phyloP scores from a whole-genome alignment of 1,140 invertebrate species.

The Rhyzopertha dominica region DNA sequence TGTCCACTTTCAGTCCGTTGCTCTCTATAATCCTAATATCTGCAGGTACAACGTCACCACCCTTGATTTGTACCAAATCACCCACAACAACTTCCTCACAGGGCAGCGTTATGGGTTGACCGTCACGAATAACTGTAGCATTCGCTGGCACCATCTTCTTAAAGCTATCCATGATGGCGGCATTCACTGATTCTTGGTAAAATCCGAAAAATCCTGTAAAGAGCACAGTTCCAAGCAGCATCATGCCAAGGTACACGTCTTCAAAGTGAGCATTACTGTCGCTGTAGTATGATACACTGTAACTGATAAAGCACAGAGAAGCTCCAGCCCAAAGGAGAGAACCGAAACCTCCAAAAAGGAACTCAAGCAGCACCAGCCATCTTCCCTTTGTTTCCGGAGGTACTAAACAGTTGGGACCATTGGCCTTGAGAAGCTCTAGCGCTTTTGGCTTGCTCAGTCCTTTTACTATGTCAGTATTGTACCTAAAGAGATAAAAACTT shows the following conservation, averaged over 20 bases:
- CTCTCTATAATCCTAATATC: conserved; percentile 65
- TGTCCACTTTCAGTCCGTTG: conserved; percentile 54
- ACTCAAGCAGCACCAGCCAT: conserved; percentile 22
- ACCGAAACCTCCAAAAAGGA: conserved; percentile 65
- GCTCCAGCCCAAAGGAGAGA: conserved; percentile 69
- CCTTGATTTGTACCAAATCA: conserved; percentile 66
- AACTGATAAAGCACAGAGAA: conserved; percentile 63
- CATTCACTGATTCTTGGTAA: conserved; percentile 60
- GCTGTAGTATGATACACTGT: conserved; percentile 45
- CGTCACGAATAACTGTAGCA: conserved; percentile 60
- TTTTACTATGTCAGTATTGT: conserved; percentile 47
- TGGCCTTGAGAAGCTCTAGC: conserved; percentile 47
- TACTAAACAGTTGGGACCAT: conserved; percentile 68
- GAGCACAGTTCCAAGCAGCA: conserved; percentile 46
- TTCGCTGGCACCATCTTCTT: conserved; percentile 57
- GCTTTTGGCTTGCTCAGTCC: conserved; percentile 57
- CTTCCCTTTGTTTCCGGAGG: conserved; percentile 17
- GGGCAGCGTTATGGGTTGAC: conserved; percentile 54
- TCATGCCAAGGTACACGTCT: conserved; percentile 59
- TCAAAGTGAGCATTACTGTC: conserved; percentile 45
- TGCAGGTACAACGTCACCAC: conserved; percentile 66
- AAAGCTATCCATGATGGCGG: conserved; percentile 61
- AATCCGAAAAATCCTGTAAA: conserved; percentile 56
- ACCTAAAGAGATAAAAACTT: conserved; percentile 36
- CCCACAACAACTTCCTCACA: conserved; percentile 63